Base-by-base conservation (phyloP, 53 echinoderm and acorn worm genomes). In the Stichopus horrens region DNA sequence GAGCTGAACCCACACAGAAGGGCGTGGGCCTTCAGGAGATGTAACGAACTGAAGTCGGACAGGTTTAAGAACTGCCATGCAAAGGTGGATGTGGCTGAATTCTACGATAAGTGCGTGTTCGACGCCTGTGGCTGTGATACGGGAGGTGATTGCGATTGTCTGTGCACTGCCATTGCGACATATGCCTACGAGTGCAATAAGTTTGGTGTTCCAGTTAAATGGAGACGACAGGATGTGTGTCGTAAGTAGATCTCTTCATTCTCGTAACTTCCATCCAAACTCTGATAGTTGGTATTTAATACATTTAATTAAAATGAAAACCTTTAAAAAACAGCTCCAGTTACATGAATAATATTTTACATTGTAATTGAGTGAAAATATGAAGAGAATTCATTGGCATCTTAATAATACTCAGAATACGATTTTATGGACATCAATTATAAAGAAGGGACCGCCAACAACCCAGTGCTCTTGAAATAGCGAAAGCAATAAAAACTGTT, bases 101-200 rank as follows among this genome's bases (percentile, higher is more conserved):
- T 89, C 83, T 95, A 90, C 80, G 56, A 75, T 10, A 91, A 91
- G 13, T 98, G 98, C 21, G 91, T 95, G 89, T 98, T 83, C 58
- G 98, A 98, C 74, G 90, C 98, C 9, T 98, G 98, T 22, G 98
- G 93, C 18, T 98, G 98, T 63, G 98, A 98, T 83, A 89, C 77
- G 76, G 98, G 98, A 8, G 98, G 98, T 4, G 98, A 98, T 60
- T 98, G 98, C 55, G 96, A 98, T 77, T 98, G 98, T 89, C 88
- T 98, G 21, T 98, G 98, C 74, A 98, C 96, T 0, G 95, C 98
- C 86, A 94, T 98, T 56, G 90, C 98, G 0, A 83, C 94, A 4
- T 98, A 98, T 68, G 95, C 94, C 0, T 91, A 98, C 59, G 94
- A 90, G 73, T 98, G 98, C 79, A 98, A 94, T 83, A 88, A 88